A percentile compares a stretch with the other conserved stretches of the same genome.
These are phyloP conservation scores for Ammodytes dubius DNA, from an alignment of 2,113 vertebrate genomes.

Conservation along the genomic window DNA sequence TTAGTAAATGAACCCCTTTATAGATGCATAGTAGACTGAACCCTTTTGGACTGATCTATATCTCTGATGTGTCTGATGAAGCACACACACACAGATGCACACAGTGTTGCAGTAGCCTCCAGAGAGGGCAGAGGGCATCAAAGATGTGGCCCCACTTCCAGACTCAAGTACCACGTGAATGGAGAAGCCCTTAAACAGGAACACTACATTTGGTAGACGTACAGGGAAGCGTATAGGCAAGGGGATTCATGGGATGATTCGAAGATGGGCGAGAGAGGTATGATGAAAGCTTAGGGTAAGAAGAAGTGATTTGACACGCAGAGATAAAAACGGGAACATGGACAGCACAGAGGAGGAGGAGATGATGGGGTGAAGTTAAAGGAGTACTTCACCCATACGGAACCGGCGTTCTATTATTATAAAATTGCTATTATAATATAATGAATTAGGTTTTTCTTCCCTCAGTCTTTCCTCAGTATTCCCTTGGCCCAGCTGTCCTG, in stretches of 20 bases:
- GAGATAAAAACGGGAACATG: slow-evolving; percentile 5
- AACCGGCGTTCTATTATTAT: too few relatives aligned
- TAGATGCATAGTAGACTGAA: neutral
- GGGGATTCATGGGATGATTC: slow-evolving; percentile 54
- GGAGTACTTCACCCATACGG: too few relatives aligned
- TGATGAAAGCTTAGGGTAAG: slow-evolving; percentile 14
- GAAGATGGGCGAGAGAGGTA: slow-evolving; percentile 37
- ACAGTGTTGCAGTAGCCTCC: slow-evolving; percentile 53
- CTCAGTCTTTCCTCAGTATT: too few relatives aligned
- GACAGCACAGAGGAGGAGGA: neutral
- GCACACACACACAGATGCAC: slow-evolving; percentile 60
- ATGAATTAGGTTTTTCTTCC: too few relatives aligned
- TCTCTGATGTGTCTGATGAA: slow-evolving; percentile 7
- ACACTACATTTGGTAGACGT: slow-evolving; percentile 61
- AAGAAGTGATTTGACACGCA: slow-evolving; percentile 10
- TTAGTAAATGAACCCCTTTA: too few relatives aligned
- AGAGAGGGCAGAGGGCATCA: slow-evolving; percentile 51
- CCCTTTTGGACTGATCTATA: neutral
- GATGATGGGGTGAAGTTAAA: too few relatives aligned
- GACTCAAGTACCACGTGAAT: slow-evolving; percentile 25
- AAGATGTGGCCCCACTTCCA: slow-evolving; percentile 50
- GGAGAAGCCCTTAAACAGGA: slow-evolving; percentile 49
- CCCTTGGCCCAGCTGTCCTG: too few relatives aligned
- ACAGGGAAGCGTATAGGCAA: slow-evolving; percentile 57
- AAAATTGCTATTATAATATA: too few relatives aligned